phyloP scores from a whole-genome alignment of 2,113 vertebrate species.

The Gymnorhina tibicen region DNA sequence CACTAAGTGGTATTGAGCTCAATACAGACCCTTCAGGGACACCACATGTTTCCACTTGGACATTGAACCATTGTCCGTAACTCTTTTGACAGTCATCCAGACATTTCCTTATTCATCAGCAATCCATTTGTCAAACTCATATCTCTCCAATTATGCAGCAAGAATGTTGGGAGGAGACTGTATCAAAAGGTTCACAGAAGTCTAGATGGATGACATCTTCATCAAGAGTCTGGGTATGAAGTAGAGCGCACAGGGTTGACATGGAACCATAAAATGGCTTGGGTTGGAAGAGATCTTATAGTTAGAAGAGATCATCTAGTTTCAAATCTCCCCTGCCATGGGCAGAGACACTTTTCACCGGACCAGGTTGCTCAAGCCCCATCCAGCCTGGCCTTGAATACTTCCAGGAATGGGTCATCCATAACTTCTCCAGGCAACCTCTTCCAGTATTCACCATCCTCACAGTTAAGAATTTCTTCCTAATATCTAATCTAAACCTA shows the following conservation, averaged over 20 bases:
- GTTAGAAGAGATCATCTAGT: not conserved
- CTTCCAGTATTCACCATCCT: not conserved
- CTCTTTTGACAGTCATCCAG: not conserved
- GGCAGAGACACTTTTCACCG: not conserved
- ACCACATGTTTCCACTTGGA: not conserved
- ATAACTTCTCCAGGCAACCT: not conserved
- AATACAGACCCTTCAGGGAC: not conserved
- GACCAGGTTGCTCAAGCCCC: not conserved
- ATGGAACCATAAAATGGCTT: not conserved
- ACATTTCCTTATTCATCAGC: not conserved
- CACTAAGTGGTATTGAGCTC: not conserved
- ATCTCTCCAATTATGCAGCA: not conserved
- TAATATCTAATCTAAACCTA: not conserved
- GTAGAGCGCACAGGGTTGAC: not conserved
- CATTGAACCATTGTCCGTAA: not conserved
- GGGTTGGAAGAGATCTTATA: not conserved
- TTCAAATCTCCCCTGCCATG: not conserved
- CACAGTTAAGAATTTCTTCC: not conserved
- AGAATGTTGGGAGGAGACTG: not conserved
- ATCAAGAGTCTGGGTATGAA: not conserved
- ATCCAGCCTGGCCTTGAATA: not conserved
- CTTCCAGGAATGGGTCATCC: not conserved
- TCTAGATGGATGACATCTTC: not conserved
- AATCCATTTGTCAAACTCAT: not conserved
- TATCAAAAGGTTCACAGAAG: not conserved